These are phyloP conservation scores for Suricata suricatta DNA, from an alignment of 2,113 vertebrate species.

Conservation along the genomic window DNA sequence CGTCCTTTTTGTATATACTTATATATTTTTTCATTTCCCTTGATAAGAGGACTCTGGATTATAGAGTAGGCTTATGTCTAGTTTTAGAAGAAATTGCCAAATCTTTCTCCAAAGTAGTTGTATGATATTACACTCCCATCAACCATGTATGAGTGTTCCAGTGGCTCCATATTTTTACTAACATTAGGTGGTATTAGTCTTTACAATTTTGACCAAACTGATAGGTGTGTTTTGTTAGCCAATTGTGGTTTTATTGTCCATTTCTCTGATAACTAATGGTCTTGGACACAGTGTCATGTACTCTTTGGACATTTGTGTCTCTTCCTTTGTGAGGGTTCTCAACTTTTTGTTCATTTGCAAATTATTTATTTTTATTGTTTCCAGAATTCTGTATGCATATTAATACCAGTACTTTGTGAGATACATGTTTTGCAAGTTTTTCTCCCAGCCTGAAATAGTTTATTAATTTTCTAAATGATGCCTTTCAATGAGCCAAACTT, in stretches of 20 bases:
- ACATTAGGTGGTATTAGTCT: neutral
- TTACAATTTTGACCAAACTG: neutral
- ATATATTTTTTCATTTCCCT: neutral
- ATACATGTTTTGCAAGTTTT: neutral
- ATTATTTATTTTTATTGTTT: neutral
- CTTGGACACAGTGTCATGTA: neutral
- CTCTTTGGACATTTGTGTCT: neutral
- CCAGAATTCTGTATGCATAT: neutral
- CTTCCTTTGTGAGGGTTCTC: neutral
- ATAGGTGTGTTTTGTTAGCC: neutral
- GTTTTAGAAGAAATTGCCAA: neutral
- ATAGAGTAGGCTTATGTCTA: neutral
- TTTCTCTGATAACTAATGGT: neutral
- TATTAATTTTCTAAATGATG: neutral
- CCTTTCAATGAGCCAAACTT: neutral
- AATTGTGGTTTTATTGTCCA: neutral
- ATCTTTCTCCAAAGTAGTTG: neutral
- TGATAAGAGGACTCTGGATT: neutral
- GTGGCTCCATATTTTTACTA: neutral
- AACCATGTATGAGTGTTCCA: neutral
- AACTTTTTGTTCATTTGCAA: neutral
- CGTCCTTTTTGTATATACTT: neutral
- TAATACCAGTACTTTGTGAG: neutral
- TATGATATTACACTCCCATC: neutral
- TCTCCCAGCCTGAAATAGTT: neutral